Evolutionary conservation across 1,140 invertebrate genomes (phyloP).

Genomic region (Papilio machaon): DNA sequence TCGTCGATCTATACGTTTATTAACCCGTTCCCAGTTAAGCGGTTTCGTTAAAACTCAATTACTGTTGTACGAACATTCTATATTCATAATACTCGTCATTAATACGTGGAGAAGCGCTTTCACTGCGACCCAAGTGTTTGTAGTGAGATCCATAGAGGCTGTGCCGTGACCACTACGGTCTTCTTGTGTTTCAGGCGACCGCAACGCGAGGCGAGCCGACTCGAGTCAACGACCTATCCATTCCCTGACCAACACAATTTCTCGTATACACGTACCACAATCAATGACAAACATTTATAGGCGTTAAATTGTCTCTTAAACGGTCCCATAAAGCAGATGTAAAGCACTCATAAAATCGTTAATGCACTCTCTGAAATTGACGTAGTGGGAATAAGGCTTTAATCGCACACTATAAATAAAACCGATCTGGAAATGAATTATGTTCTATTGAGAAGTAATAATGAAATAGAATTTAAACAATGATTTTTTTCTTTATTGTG

Average conservation of each 20-base stretch:
- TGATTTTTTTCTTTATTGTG: not conserved
- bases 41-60: constrained; percentile 22
- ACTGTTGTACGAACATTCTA: constrained; percentile 21
- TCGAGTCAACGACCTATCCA: constrained; percentile 67
- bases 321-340: constrained; percentile 57
- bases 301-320: constrained; percentile 59
- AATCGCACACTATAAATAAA: constrained; percentile 30
- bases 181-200: constrained; percentile 74
- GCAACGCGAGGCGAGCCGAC: constrained; percentile 59
- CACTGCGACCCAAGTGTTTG: constrained; percentile 37
- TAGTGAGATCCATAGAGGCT: constrained; percentile 31
- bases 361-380: constrained; percentile 55
- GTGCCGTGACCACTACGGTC: constrained; percentile 56
- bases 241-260: constrained; percentile 62
- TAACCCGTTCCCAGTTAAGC: not conserved
- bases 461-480: not conserved
- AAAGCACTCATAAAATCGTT: constrained; percentile 57
- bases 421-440: constrained; percentile 31
- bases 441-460: not conserved
- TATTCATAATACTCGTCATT: constrained; percentile 27
- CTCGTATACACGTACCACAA: constrained; percentile 47
- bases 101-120: constrained; percentile 34
- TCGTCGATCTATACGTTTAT: constrained; percentile 30
- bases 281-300: constrained; percentile 61
- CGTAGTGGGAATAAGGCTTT: constrained; percentile 40